phyloP scores from a whole-genome alignment of 2,797 vertebrate genomes.

The Saxicola maurus region DNA sequence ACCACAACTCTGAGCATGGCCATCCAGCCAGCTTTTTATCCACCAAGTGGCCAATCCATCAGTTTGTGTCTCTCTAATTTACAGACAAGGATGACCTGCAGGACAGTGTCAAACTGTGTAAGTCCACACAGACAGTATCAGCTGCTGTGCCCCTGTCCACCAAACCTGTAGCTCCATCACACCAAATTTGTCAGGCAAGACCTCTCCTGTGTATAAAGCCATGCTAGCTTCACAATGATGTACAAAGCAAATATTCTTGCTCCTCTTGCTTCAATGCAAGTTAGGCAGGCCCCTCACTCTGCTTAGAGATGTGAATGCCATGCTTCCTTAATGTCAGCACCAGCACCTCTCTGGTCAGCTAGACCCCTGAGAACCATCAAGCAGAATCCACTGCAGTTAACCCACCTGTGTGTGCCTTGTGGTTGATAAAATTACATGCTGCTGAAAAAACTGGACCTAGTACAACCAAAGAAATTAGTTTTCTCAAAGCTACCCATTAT shows the following conservation, averaged over 20 bases:
- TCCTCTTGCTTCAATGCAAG: neutral
- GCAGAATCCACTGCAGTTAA: neutral
- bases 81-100: neutral
- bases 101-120: neutral
- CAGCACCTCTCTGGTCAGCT: neutral
- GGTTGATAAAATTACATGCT: neutral
- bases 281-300: neutral
- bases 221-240: neutral
- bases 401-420: neutral
- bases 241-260: neutral
- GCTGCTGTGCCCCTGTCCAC: neutral
- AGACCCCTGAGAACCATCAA: neutral
- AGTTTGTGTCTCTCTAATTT: neutral
- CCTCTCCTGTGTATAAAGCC: neutral
- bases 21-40: neutral
- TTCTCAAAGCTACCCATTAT: neutral
- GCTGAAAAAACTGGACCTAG: neutral
- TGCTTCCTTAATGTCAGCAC: neutral
- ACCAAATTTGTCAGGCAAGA: neutral
- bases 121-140: fast-evolving
- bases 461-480: neutral
- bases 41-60: neutral
- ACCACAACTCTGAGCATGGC: too few species aligned
- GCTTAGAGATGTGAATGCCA: neutral
- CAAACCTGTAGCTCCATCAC: neutral